Percentiles rank a stretch among this genome's conserved stretches.
These are phyloP conservation scores for Cephalopterus ornatus DNA, from an alignment of 2,113 vertebrate genomes.

Conservation along the genomic window DNA sequence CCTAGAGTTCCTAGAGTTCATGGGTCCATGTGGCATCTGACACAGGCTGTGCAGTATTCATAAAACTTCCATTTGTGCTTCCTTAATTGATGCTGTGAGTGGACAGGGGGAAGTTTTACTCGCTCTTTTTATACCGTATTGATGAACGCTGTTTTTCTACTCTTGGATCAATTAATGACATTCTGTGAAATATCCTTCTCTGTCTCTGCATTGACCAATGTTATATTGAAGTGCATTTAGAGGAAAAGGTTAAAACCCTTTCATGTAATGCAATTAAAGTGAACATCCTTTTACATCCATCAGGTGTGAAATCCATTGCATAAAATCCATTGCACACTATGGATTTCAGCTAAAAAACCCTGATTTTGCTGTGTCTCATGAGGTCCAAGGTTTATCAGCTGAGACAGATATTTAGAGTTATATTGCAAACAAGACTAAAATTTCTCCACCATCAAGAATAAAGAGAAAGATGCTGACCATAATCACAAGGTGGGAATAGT, in stretches of 20 bases:
- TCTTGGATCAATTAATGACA: background rate
- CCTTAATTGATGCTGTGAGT: background rate
- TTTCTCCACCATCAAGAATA: background rate
- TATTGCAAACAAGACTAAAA: background rate
- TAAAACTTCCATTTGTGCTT: background rate
- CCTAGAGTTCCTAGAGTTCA: background rate
- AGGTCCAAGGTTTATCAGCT: background rate
- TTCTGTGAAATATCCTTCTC: background rate
- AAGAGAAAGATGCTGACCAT: background rate
- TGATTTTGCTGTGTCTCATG: background rate
- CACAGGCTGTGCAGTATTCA: no score
- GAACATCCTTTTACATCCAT: background rate
- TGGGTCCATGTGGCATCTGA: fast-evolving
- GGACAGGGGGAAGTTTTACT: background rate
- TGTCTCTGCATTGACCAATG: background rate
- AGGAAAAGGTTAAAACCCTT: background rate
- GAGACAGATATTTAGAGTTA: background rate
- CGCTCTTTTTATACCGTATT: background rate
- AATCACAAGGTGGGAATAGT: background rate
- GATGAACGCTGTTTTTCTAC: background rate
- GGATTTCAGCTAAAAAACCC: background rate
- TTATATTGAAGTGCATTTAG: background rate
- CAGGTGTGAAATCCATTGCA: background rate
- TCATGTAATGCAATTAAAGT: background rate
- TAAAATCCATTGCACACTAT: background rate